A percentile compares a stretch with the other conserved stretches of the same genome.
Evolutionary conservation across 2,113 vertebrate genomes (phyloP).

Genomic region (Psittacus erithacus): DNA sequence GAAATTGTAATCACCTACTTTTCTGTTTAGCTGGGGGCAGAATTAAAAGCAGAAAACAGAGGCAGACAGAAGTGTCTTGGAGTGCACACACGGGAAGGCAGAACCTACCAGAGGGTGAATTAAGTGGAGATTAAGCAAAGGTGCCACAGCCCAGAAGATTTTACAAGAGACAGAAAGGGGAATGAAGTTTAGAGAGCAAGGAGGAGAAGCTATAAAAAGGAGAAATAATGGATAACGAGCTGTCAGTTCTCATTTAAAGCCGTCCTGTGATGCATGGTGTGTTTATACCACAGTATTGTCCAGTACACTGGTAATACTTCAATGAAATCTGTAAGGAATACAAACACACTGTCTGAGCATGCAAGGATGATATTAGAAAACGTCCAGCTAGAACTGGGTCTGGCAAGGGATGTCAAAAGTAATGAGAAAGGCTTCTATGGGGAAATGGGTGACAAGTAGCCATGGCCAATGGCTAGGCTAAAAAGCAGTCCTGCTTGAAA

Average conservation of each 20-base stretch:
- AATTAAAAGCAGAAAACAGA: conserved; percentile 38
- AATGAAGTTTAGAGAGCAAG: background rate
- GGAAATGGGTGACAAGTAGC: background rate
- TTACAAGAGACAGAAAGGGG: background rate
- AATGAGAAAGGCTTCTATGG: background rate
- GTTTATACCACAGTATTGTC: background rate
- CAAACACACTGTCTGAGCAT: background rate
- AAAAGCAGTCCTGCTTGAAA: background rate
- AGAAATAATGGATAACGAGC: background rate
- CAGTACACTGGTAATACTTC: background rate
- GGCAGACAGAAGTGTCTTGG: background rate
- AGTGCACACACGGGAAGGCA: background rate
- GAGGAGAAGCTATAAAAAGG: background rate
- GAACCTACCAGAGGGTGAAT: background rate
- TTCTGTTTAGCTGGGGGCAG: conserved; percentile 24
- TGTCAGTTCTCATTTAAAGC: background rate
- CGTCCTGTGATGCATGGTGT: background rate
- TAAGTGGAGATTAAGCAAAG: background rate
- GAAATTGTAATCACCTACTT: conserved; percentile 32
- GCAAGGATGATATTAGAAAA: background rate
- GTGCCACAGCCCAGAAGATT: background rate
- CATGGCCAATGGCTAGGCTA: background rate
- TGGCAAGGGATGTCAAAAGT: background rate
- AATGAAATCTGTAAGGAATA: background rate
- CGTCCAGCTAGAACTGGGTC: background rate